These are phyloP conservation scores for Syrmaticus mikado DNA, from an alignment of 2,113 vertebrate genomes.

Conservation along the genomic window DNA sequence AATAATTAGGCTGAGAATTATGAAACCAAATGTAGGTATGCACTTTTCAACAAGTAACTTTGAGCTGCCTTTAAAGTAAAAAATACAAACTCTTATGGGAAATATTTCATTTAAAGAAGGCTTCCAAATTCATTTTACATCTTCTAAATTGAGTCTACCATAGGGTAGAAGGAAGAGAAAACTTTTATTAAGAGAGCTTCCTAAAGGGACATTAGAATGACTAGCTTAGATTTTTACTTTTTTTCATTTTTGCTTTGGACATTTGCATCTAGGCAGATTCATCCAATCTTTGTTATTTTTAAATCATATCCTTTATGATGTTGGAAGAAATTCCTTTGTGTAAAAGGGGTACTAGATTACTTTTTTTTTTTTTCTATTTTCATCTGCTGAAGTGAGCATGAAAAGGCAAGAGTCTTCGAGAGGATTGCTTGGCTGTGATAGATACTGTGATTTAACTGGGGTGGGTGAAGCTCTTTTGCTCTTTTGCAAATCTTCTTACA, in stretches of 20 bases:
- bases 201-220: background rate
- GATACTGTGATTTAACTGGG: background rate
- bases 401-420: background rate
- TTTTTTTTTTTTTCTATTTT: background rate
- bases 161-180: background rate
- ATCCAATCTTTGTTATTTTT: background rate
- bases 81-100: background rate
- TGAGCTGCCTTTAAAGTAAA: background rate
- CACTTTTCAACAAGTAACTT: background rate
- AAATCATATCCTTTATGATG: background rate
- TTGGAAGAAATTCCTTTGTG: background rate
- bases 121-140: background rate
- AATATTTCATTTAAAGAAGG: background rate
- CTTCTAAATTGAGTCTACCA: background rate
- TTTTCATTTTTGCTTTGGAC: background rate
- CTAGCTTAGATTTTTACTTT: background rate
- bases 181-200: background rate
- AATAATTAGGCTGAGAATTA: background rate
- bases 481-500: background rate
- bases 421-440: background rate
- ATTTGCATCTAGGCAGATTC: background rate
- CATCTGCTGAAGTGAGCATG: background rate
- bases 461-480: background rate
- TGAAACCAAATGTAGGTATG: background rate
- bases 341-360: background rate